A percentile compares a stretch with the other conserved stretches of the same genome.
phyloP scores from a whole-genome alignment of 1,140 invertebrate species.

The Saccostrea cuccullata region DNA sequence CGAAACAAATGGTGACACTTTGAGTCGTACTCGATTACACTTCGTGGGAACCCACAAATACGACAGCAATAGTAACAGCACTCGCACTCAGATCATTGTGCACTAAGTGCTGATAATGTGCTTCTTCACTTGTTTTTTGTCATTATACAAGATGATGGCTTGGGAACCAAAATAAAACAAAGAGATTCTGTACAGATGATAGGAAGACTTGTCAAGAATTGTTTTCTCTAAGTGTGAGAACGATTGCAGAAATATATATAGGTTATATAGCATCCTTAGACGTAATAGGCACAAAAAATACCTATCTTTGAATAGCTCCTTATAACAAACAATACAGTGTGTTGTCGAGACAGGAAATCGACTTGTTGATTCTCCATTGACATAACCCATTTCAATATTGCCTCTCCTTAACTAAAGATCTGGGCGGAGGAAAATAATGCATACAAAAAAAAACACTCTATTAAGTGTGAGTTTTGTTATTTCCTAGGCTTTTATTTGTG shows the following conservation, averaged over 20 bases:
- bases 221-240: neutral
- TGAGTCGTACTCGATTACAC: neutral
- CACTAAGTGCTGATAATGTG: neutral
- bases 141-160: neutral
- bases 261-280: neutral
- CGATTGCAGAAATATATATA: neutral
- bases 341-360: neutral
- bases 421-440: neutral
- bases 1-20: neutral
- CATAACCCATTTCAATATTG: neutral
- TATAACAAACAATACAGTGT: neutral
- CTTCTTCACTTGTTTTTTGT: neutral
- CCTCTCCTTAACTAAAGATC: neutral
- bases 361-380: neutral
- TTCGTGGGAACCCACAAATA: neutral
- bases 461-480: neutral
- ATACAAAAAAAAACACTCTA: neutral
- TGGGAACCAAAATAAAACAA: conserved; percentile 9
- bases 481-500: neutral
- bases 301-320: neutral
- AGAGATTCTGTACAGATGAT: neutral
- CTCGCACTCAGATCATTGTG: neutral
- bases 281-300: neutral
- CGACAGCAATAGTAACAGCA: neutral
- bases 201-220: neutral